Percentiles rank a stretch among this genome's conserved stretches.
phyloP scores from a whole-genome alignment of 2,113 vertebrate species.

The Epinephelus moara region DNA sequence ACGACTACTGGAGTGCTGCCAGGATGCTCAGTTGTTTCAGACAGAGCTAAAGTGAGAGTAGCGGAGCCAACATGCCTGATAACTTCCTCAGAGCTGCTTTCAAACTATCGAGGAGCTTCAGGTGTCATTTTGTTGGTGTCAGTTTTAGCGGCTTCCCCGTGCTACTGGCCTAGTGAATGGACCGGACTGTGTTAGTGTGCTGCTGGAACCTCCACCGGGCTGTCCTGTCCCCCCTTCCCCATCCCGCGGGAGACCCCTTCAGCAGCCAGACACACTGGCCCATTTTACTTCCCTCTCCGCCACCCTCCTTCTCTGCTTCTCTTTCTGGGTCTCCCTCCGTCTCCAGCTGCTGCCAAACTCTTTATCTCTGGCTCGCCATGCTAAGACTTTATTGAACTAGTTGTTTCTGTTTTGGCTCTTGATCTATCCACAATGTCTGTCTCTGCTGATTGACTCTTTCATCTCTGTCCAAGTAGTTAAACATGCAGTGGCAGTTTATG shows the following conservation, averaged over 20 bases:
- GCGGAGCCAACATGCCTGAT: background rate
- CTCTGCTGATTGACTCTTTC: constrained; percentile 19
- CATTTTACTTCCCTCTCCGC: constrained; percentile 63
- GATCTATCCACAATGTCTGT: constrained; percentile 17
- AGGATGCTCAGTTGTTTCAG: background rate
- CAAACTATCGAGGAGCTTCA: background rate
- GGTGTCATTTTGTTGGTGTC: background rate
- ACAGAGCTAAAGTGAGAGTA: background rate
- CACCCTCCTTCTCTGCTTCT: constrained; percentile 38
- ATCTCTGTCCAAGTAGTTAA: constrained; percentile 15
- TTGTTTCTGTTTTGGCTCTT: constrained; percentile 42
- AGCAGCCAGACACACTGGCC: constrained; percentile 80
- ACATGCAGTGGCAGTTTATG: constrained; percentile 5
- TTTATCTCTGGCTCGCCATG: constrained; percentile 32
- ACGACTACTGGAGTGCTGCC: background rate
- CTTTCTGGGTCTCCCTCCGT: constrained; percentile 13
- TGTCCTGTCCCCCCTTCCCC: constrained; percentile 64
- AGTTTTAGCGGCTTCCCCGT: constrained; percentile 40
- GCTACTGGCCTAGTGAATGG: constrained; percentile 68
- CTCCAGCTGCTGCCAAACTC: constrained; percentile 65
- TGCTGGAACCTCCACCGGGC: constrained; percentile 57
- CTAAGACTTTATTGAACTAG: constrained; percentile 24
- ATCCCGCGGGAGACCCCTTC: constrained; percentile 73
- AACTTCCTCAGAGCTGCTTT: background rate
- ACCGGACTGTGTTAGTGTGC: constrained; percentile 67